These are phyloP conservation scores for Lonchura striata DNA, from an alignment of 2,113 vertebrate species.

Conservation along the genomic window DNA sequence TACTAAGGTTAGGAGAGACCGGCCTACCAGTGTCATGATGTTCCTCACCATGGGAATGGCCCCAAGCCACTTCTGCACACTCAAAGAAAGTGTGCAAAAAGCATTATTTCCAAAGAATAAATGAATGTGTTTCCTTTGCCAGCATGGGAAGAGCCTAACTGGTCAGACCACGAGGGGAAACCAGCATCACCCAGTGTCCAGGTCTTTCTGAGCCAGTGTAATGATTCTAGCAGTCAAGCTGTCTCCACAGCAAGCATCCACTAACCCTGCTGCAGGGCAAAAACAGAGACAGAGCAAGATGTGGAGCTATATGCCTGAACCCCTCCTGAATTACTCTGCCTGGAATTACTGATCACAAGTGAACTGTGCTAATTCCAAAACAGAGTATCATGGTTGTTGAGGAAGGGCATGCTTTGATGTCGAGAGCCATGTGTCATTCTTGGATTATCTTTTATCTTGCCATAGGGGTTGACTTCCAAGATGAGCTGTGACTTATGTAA, in stretches of 20 bases:
- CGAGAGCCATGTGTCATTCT: not conserved
- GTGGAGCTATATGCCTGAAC: not conserved
- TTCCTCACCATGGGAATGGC: fast-evolving
- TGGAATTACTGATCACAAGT: not conserved
- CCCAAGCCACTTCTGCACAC: fast-evolving
- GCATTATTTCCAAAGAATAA: not conserved
- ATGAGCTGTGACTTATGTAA: not conserved
- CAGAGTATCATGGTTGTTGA: not conserved
- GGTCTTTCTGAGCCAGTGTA: not conserved
- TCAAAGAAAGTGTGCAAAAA: not conserved
- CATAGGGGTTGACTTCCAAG: not conserved
- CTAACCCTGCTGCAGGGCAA: not conserved
- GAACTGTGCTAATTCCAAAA: not conserved
- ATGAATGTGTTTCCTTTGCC: not conserved
- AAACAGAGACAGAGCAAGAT: not conserved
- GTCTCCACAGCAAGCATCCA: not conserved
- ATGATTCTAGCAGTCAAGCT: not conserved
- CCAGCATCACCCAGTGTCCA: not conserved
- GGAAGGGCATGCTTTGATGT: not conserved
- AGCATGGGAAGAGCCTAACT: not conserved
- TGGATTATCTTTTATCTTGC: not conserved
- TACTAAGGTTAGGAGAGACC: not conserved
- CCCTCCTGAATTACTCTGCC: not conserved
- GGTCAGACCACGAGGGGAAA: not conserved
- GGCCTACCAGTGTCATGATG: not conserved